Evolutionary conservation across 2,888 invertebrate species (phyloP), one percentile per base, ranked within the genome.

Genomic region (Leptopilina myrica): DNA sequence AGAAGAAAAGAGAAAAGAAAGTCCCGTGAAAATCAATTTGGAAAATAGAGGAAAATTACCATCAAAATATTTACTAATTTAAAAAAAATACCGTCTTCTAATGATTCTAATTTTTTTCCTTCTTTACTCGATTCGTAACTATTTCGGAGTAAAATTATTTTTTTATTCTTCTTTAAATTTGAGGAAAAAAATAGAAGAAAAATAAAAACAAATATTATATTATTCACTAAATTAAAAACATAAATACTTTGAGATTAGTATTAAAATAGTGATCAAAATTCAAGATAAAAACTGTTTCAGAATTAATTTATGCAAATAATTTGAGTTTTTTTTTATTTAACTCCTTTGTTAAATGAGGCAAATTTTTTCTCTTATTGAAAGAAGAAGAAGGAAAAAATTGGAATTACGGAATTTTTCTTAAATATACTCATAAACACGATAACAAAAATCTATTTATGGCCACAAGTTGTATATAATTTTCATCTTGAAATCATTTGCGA

Each of bases 401-500:
- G 7, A 62, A 62, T 20, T 62, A n/a, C 59, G n/a, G 20, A 20
- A 62, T 62, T 73, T 73, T 33, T 7, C 56, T n/a, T 53, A 20
- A 8, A 73, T 73, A 73, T 20, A 20, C 20, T 20, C 14, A n/a
- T 43, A 43, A 7, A 43, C 8, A 1, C 43, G 1, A 8, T 43
- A 43, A 43, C 1, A 43, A 43, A 73, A 73, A 56, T 14, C 73
- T 73, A 56, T 73, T 53, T 73, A 56, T 15, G 73, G 33, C 49
- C 49, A 8, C 15, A 33, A 73, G 8, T 73, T 12, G 53, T 73
- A 56, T 33, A 73, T 20, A 20, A 20, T 56, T 56, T 73, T 73
- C 33, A 73, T 73, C 56, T 73, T 56, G 73, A 73, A 53, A 73
- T 56, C 73, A 56, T 73, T 33, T n/a, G 14, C 14, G 56, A 73